Conservation (phyloP, 1,140 invertebrate genomes). For the Pseudobourletiella spinata region DNA sequence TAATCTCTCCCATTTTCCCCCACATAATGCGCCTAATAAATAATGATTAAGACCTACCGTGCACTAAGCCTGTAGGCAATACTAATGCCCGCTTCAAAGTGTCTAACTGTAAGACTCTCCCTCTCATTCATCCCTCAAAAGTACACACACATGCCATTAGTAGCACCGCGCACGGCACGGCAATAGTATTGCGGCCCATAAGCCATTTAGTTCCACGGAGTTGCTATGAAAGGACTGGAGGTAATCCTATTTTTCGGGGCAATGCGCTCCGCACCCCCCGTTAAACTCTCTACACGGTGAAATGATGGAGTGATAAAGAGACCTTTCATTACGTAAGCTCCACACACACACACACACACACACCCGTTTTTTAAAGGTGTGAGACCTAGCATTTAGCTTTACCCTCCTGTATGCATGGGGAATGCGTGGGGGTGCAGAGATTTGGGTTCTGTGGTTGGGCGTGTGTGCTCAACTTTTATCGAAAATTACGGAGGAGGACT, state of each 20-base stretch:
- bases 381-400: not conserved
- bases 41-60: slow-evolving; percentile 28
- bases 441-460: not conserved
- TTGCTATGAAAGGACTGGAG: not conserved
- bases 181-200: too few relatives aligned
- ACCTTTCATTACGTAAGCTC: not conserved
- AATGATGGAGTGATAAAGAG: not conserved
- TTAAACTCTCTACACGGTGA: not conserved
- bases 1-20: not conserved
- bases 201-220: too few relatives aligned
- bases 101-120: too few relatives aligned
- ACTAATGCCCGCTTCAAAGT: slow-evolving; percentile 3
- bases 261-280: too few relatives aligned
- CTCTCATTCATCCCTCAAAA: too few relatives aligned
- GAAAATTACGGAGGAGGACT: too few relatives aligned
- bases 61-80: not conserved
- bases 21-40: slow-evolving; percentile 15
- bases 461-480: not conserved
- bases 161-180: too few relatives aligned
- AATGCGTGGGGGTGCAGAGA: too few relatives aligned
- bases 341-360: too few relatives aligned
- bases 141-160: too few relatives aligned
- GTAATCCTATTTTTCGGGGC: not conserved
- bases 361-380: not conserved
- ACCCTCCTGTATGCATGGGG: too few relatives aligned